Base-by-base conservation (phyloP, 2,888 invertebrate genomes). In the Aporophyla lueneburgensis region DNA sequence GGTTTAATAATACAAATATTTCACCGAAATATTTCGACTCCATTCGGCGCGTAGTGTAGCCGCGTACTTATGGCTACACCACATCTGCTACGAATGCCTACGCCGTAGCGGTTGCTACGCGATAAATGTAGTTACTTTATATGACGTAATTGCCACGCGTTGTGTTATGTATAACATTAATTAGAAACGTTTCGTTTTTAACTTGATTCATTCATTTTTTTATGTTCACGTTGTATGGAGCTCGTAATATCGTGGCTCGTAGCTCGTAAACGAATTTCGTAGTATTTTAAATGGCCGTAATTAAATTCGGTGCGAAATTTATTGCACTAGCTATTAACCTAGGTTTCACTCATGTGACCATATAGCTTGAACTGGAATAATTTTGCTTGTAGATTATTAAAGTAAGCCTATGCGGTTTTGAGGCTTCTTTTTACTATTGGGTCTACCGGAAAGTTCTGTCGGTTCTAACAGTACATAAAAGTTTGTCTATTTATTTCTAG, bases 221-320 rank as follows among this genome's bases (percentile, higher is more conserved):
- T 69, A 69, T 62, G 51, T 46, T 72, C 70, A 78, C 66, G 46
- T 82, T 76, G 46, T 75, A 68, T 61, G 53, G 43, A 14, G 49
- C 62, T 62, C 67, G 73, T 82, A 70, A 83, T 77, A 73, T 76
- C 78, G 69, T 82, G 73, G 71, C 70, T 76, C 69, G 83, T 74
- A 71, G 67, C 75, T 86, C 74, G 87, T 86, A 76, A 86, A 84
- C 73, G 73, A 74, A 80, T 84, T 77, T 81, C 75, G 85, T 84
- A 78, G 78, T 86, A 86, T 84, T 84, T 85, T 84, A 86, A 86
- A 86, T 84, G 77, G 77, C 66, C 54, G 73, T 86, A 85, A 85
- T 85, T 85, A 84, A 86, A 84, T 74, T 86, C 77, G 87, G 78
- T 75, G 58, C 71, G 66, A 77, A 85, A 85, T 85, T 86, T 85